These are phyloP conservation scores for Apotomis turbidana DNA, from an alignment of 2,888 invertebrate species.

Conservation along the genomic window DNA sequence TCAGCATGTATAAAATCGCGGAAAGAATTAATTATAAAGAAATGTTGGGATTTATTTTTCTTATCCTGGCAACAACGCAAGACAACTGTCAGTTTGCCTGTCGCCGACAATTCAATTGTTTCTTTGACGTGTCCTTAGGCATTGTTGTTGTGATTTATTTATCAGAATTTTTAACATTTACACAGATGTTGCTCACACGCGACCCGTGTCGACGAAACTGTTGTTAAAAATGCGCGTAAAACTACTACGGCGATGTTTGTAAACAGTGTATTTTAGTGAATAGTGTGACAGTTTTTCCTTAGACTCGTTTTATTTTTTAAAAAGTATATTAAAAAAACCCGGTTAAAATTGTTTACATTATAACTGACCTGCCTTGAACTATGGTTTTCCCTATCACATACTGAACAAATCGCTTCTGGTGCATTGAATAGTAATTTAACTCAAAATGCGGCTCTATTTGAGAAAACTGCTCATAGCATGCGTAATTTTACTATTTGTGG, in stretches of 20 bases:
- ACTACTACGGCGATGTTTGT: conserved; percentile 19
- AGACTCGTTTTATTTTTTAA: conserved; percentile 15
- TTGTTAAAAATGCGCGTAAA: conserved; percentile 17
- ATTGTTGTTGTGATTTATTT: conserved; percentile 41
- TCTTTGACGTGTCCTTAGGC: conserved; percentile 39
- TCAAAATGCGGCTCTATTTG: conserved; percentile 73
- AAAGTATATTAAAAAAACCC: background rate
- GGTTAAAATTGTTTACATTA: conserved; percentile 1
- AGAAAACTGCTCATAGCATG: conserved; percentile 60
- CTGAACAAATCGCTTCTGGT: background rate
- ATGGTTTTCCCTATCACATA: background rate
- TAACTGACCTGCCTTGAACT: conserved; percentile 8
- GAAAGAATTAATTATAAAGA: no score
- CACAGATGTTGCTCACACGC: conserved; percentile 19
- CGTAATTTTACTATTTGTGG: conserved; percentile 57
- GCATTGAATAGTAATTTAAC: background rate
- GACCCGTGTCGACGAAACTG: background rate
- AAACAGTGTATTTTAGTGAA: conserved; percentile 13
- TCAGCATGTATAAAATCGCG: no score
- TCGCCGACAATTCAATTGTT: conserved; percentile 32
- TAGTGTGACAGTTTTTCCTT: conserved; percentile 6
- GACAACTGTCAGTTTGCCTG: conserved; percentile 17
- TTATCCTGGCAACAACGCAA: conserved; percentile 6
- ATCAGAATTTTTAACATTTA: conserved; percentile 30
- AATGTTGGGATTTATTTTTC: background rate